These are phyloP conservation scores for Dicerorhinus sumatrensis DNA, from an alignment of 2,113 vertebrate species.

Conservation along the genomic window DNA sequence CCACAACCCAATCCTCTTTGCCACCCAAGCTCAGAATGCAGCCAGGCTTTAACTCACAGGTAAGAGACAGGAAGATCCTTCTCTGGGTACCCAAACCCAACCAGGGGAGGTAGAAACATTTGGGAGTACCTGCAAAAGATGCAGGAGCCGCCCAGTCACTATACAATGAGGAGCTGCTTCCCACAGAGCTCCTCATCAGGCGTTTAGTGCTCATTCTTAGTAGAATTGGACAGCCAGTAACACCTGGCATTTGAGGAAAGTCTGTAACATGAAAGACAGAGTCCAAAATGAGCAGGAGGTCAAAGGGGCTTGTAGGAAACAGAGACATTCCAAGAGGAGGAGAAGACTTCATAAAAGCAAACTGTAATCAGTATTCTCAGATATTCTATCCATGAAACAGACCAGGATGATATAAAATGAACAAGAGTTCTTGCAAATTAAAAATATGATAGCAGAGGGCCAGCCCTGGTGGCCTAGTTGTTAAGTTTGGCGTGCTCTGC, in stretches of 20 bases:
- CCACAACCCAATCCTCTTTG: neutral
- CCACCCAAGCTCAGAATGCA: neutral
- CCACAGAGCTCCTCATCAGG: neutral
- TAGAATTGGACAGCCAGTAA: neutral
- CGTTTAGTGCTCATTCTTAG: neutral
- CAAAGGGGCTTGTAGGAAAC: neutral
- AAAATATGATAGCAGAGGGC: neutral
- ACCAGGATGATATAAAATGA: neutral
- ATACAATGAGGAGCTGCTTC: neutral
- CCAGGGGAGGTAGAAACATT: neutral
- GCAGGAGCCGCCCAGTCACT: neutral
- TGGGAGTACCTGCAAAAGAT: neutral
- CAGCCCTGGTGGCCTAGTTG: no score
- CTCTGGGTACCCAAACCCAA: neutral
- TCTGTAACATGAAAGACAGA: neutral
- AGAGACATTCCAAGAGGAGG: neutral
- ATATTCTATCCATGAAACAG: neutral
- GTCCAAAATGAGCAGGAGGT: neutral
- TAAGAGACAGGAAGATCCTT: neutral
- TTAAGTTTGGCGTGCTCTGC: no score
- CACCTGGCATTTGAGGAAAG: neutral
- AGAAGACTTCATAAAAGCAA: constrained; percentile 5
- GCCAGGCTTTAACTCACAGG: neutral
- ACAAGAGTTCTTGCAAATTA: neutral
- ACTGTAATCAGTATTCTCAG: neutral